Base-by-base conservation (phyloP, 2,113 vertebrate species). In the Zosterops borbonicus region DNA sequence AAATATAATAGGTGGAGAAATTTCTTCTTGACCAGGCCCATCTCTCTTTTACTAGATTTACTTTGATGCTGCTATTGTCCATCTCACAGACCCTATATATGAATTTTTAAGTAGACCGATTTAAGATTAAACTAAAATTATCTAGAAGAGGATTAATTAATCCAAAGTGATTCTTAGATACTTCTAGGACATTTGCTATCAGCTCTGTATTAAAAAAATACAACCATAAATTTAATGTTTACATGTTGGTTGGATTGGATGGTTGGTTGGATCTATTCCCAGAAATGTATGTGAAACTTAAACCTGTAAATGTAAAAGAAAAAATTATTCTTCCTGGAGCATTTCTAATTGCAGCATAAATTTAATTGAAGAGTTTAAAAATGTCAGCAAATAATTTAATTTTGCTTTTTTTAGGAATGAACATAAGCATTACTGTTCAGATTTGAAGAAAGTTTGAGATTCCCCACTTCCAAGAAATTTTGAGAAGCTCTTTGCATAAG, bases 401-500 rank as follows among this genome's bases (percentile, higher is more conserved):
- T 82, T 78, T 89, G 2, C 3, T 33, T 1, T 44, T 68, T 6
- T 20, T 68, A 52, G 17, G 49, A 77, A 64, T n/a, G 1, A 82
- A 49, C 1, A 0, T 11, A 68, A 55, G 9, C 2, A 25, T 1
- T 68, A 2, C 6, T 60, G 8, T 41, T 84, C 37, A 63, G 29
- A 60, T 71, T 79, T 56, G 12, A 58, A n/a, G 12, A 63, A 86
- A 52, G 5, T 35, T 50, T 50, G 25, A 58, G 16, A 41, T 70
- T 74, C 4, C 1, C 1, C 12, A 20, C 9, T 85, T 79, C 8
- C 46, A 37, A 90, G 56, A 81, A 74, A 8, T 35, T 58, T 24
- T 53, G 14, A 69, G 11, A 63, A 59, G 9, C 6, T 49, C 14
- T 74, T 47, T 65, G 39, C 20, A 59, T 23, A 70, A 14, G 18